These are phyloP conservation scores for Callipepla californica DNA, from an alignment of 2,113 vertebrate species.

Conservation along the genomic window DNA sequence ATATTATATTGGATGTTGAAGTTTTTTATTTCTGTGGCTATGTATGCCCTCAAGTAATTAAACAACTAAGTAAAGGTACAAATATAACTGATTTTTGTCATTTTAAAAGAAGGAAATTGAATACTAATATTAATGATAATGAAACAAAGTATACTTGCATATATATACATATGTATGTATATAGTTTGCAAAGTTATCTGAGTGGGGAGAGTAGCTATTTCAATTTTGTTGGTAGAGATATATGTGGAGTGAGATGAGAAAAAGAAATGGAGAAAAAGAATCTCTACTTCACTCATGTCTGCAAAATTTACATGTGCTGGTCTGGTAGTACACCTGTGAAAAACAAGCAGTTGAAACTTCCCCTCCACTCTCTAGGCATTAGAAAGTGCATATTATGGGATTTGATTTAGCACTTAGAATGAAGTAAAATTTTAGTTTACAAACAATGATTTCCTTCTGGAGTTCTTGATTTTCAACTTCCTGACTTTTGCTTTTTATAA, in stretches of 20 bases:
- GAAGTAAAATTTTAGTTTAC: background rate
- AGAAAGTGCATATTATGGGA: background rate
- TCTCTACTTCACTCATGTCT: background rate
- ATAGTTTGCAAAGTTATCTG: background rate
- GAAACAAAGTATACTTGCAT: background rate
- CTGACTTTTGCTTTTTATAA: background rate
- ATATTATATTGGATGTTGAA: background rate
- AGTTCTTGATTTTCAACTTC: background rate
- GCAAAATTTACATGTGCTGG: background rate
- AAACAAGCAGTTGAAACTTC: background rate
- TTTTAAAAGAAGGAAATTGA: background rate
- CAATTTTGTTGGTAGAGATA: background rate
- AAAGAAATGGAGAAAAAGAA: background rate
- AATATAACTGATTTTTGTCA: background rate
- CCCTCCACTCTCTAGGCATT: background rate
- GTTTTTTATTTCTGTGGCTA: background rate
- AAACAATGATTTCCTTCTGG: background rate
- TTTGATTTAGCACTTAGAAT: background rate
- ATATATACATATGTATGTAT: too few relatives aligned
- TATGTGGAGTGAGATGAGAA: background rate
- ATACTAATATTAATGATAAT: background rate
- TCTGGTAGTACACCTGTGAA: background rate
- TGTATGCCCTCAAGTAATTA: background rate
- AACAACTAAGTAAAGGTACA: background rate
- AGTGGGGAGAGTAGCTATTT: background rate